Base-by-base conservation (phyloP, 2,113 vertebrate species). In the Bos indicus region DNA sequence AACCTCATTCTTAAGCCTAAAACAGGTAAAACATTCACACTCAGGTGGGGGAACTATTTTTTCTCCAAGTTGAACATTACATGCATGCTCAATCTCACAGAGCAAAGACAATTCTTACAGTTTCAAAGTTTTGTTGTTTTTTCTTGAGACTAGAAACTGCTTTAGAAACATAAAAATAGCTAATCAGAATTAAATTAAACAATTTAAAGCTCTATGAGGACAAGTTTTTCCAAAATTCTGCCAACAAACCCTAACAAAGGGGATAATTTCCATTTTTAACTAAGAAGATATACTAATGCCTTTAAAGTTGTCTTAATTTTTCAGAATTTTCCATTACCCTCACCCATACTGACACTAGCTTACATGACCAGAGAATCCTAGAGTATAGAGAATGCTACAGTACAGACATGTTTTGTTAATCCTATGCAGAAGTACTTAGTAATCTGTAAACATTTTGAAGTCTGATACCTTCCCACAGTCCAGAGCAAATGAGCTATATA, bases 221-320 rank as follows among this genome's bases (percentile, higher is more conserved):
- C 52, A 74, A 77, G 28, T 25, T 89, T 77, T 90, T 64, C 56
- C 30, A 25, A 90, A 88, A 87, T 83, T 90, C 54, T 87, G 30
- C 9, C 4, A 85, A 82, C 33, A 96, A 23, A 87, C 7, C 19
- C 25, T 83, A 62, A 89, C 16, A 64, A 62, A 93, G 23, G n/a
- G 36, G 40, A 48, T 71, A 59, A 88, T 59, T 90, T 52, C 14
- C 52, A 59, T 84, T 85, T 88, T 84, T 84, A 95, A 78, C 28
- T 56, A 56, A 57, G 21, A 94, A 90, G 67, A 94, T 74, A 80
- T 1, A 89, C 56, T 23, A 84, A n/a, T 40, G 3, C 48, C 60
- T 87, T 82, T 94, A n/a, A 89, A 62, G 40, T 14, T 84, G n/a
- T 48, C 83, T 92, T 74, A 64, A n/a, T 81, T 93, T 95, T 97